A percentile compares a stretch with the other conserved stretches of the same genome.
These are phyloP conservation scores for Passer montanus DNA, from an alignment of 2,113 vertebrate genomes.

Conservation along the genomic window DNA sequence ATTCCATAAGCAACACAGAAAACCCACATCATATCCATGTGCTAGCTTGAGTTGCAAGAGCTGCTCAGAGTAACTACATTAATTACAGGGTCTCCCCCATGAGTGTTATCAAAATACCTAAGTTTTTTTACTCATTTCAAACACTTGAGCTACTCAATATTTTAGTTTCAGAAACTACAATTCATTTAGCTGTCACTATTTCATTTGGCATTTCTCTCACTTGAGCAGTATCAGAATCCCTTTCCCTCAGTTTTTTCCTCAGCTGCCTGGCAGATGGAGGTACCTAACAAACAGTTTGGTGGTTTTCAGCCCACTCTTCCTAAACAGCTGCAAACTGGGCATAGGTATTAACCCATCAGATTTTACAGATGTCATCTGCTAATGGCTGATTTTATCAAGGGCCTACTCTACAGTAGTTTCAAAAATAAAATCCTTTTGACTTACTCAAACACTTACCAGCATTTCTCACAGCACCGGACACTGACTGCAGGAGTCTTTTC, in stretches of 20 bases:
- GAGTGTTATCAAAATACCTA: background rate
- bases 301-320: background rate
- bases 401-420: accelerated
- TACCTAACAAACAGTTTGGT: background rate
- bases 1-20: background rate
- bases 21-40: accelerated
- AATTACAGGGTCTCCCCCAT: background rate
- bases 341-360: background rate
- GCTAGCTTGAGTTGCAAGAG: background rate
- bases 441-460: background rate
- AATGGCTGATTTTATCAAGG: background rate
- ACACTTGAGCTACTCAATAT: background rate
- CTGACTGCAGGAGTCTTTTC: background rate
- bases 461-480: background rate
- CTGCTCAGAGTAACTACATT: background rate
- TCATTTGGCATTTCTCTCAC: background rate
- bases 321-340: background rate
- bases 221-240: background rate
- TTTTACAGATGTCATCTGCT: background rate
- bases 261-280: background rate
- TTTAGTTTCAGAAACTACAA: background rate
- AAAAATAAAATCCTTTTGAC: background rate
- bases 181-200: background rate
- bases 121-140: background rate
- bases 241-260: background rate